Base-by-base conservation (phyloP, 2,113 vertebrate genomes). In the Symphodus melops region DNA sequence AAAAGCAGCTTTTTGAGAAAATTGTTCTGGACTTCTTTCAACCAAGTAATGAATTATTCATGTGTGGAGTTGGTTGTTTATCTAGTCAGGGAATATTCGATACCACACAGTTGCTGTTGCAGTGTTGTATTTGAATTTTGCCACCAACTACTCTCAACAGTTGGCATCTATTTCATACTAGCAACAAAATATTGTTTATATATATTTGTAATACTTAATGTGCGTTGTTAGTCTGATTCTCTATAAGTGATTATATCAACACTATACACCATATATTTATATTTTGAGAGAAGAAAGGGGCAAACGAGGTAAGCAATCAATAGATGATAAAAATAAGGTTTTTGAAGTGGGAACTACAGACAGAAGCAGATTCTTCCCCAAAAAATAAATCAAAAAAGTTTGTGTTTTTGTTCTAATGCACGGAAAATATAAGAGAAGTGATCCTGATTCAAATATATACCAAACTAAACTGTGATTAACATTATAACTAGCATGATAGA, bases 1-100 rank as follows among this genome's bases (percentile, higher is more conserved):
- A 92, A 91, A 82, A 84, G 59, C 70, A 70, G 67, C 80, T 84
- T 92, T 88, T 85, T 88, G 81, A 60, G 51, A 83, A 72, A 65
- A 28, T 63, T 69, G 59, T 71, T 69, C 44, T 77, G 23, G 41
- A 65, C 55, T 82, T 42, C 19, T 85, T 83, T 75, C 17, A n/a
- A 51, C 56, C 41, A 25, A 56, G 51, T 33, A 19, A 68, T 73
- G 1, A 63, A 6, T 33, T 58, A 6, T 33, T 12, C 1, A 12
- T 44, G 14, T 39, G 28, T 52, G 2, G 37, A 3, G 20, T 2
- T 49, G 5, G 41, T 25, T 0, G 3, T 49, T 25, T 16, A 64
- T 54, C n/a, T 20, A 68, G 21, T 60, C 7, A 23, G 49, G 37
- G 14, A 52, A 44, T 1, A 28, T 68, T 23, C 14, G 8, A 60